Conservation (phyloP, 2,797 vertebrate genomes). For the Agapornis canus region DNA sequence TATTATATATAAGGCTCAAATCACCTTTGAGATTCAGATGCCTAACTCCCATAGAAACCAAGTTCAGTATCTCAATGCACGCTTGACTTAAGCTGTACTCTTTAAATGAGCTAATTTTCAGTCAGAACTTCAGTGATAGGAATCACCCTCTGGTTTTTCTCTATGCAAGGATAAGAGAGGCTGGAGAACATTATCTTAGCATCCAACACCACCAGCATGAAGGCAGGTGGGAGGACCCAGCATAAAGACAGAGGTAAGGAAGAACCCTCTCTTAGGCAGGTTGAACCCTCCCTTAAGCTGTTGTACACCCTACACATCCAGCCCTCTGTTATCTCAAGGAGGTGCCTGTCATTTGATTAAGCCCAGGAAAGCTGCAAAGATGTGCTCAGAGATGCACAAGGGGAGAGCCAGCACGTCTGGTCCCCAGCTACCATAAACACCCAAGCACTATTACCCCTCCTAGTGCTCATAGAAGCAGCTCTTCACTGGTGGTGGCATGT, state of each 20-base stretch:
- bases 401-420: background rate
- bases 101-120: constrained; percentile 9
- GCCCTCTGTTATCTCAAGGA: background rate
- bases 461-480: background rate
- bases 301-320: background rate
- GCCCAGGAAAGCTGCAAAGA: background rate
- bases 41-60: background rate
- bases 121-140: background rate
- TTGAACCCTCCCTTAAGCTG: background rate
- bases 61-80: background rate
- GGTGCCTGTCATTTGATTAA: background rate
- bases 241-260: background rate
- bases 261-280: rapidly evolving
- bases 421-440: background rate
- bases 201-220: background rate
- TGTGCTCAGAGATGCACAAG: background rate
- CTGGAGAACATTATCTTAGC: background rate
- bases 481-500: background rate
- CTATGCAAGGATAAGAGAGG: background rate
- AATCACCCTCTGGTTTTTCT: background rate
- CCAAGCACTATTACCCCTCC: background rate
- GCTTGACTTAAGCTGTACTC: background rate
- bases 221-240: background rate
- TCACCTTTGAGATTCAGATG: background rate
- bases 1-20: background rate